Percentiles rank a stretch among this genome's conserved stretches.
Evolutionary conservation across 2,888 invertebrate genomes (phyloP).

Genomic region (Nemotelus nigrinus): DNA sequence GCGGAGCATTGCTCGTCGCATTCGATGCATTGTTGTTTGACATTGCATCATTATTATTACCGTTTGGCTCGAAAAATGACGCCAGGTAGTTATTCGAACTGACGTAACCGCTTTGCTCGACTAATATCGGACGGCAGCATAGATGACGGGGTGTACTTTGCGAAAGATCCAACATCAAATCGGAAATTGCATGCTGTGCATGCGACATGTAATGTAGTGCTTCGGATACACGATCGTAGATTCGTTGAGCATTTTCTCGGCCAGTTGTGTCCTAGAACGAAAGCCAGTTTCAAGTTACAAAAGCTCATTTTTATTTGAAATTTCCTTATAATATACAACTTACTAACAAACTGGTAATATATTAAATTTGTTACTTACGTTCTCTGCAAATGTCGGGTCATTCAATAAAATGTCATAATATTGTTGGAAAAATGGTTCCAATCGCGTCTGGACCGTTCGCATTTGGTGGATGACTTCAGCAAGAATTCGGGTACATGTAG

Average conservation of each 20-base stretch:
- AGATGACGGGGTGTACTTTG: constrained; percentile 76
- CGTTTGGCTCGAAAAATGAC: constrained; percentile 47
- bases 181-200: constrained; percentile 88
- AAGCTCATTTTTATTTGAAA: neutral
- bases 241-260: constrained; percentile 70
- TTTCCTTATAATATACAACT: neutral
- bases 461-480: constrained; percentile 62
- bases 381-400: constrained; percentile 68
- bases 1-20: constrained; percentile 21
- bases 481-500: constrained; percentile 62
- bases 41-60: constrained; percentile 51
- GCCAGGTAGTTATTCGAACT: constrained; percentile 61
- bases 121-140: constrained; percentile 76
- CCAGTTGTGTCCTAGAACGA: constrained; percentile 62
- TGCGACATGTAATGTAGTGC: constrained; percentile 87
- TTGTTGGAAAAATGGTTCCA: constrained; percentile 74
- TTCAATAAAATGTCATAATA: constrained; percentile 71
- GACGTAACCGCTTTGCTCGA: constrained; percentile 71
- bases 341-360: constrained; percentile 24
- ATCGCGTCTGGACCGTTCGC: constrained; percentile 64
- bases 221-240: constrained; percentile 80
- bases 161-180: constrained; percentile 79
- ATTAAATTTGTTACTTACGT: constrained; percentile 57
- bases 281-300: constrained; percentile 16
- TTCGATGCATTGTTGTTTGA: constrained; percentile 49